phyloP scores from a whole-genome alignment of 2,113 vertebrate genomes.

The Lepus timidus region DNA sequence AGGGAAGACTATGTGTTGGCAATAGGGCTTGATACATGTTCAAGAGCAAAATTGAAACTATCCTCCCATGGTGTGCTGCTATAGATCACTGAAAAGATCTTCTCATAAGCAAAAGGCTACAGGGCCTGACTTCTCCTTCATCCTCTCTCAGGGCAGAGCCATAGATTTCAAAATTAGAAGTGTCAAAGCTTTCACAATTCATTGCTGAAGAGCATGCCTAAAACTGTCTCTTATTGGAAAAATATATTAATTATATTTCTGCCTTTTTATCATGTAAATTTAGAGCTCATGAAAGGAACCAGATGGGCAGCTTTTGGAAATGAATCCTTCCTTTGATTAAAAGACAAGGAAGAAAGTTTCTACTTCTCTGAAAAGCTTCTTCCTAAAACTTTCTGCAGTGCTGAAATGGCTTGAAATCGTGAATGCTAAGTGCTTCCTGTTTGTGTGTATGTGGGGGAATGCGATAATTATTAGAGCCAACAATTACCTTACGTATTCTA shows the following conservation, averaged over 20 bases:
- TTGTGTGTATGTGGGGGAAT: background rate
- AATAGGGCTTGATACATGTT: constrained; percentile 76
- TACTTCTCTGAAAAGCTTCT: constrained; percentile 55
- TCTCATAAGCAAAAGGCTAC: constrained; percentile 53
- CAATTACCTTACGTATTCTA: constrained; percentile 20
- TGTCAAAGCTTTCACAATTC: constrained; percentile 71
- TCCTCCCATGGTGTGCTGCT: constrained; percentile 49
- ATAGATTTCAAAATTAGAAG: constrained; percentile 75
- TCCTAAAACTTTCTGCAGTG: constrained; percentile 46
- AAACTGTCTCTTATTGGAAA: constrained; percentile 66
- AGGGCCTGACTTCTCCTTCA: constrained; percentile 9
- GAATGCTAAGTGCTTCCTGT: background rate
- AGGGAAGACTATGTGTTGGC: constrained; percentile 80
- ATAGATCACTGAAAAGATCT: constrained; percentile 55
- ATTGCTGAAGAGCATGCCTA: constrained; percentile 67
- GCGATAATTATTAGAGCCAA: background rate
- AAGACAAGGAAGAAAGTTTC: constrained; percentile 64
- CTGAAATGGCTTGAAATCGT: background rate
- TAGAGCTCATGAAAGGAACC: constrained; percentile 72
- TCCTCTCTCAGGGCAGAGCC: constrained; percentile 12
- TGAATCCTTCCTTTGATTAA: constrained; percentile 67
- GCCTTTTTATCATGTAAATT: constrained; percentile 78
- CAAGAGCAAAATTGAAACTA: constrained; percentile 81
- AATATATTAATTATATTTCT: constrained; percentile 75
- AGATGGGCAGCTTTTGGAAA: constrained; percentile 74